A percentile compares a stretch with the other conserved stretches of the same genome.
phyloP scores from a whole-genome alignment of 2,797 vertebrate genomes.

The Parotocinclus haroldoi region DNA sequence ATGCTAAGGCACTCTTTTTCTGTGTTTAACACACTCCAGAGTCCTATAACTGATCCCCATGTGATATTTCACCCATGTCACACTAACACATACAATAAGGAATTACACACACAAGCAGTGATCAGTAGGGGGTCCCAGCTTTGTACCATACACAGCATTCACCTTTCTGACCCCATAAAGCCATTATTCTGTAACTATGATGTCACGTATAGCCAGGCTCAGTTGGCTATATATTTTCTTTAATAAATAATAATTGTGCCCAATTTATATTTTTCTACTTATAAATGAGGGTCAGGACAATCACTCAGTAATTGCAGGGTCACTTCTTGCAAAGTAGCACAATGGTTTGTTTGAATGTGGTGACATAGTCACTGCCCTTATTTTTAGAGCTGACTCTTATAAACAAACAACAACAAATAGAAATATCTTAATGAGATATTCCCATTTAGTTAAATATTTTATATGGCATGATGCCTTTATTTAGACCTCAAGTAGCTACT shows the following conservation, averaged over 20 bases:
- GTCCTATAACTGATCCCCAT: constrained; percentile 48
- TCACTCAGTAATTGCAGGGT: constrained; percentile 10
- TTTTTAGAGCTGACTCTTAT: too few relatives aligned
- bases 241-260: constrained; percentile 12
- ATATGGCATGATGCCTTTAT: background rate
- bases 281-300: background rate
- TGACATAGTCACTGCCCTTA: background rate
- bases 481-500: constrained; percentile 8
- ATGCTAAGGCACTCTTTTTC: constrained; percentile 21
- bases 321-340: background rate
- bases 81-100: constrained; percentile 31
- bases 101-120: constrained; percentile 21
- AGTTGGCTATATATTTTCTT: constrained; percentile 14
- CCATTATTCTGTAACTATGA: constrained; percentile 27
- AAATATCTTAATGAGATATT: background rate
- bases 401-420: background rate
- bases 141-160: background rate
- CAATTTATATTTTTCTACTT: constrained; percentile 23
- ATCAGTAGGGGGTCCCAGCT: background rate
- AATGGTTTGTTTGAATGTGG: background rate
- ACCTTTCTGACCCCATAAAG: too few relatives aligned
- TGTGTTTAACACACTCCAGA: constrained; percentile 19
- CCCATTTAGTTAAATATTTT: background rate
- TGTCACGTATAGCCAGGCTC: constrained; percentile 25
- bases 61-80: constrained; percentile 41